phyloP scores from a whole-genome alignment of 2,888 invertebrate species.

The Dione juno region DNA sequence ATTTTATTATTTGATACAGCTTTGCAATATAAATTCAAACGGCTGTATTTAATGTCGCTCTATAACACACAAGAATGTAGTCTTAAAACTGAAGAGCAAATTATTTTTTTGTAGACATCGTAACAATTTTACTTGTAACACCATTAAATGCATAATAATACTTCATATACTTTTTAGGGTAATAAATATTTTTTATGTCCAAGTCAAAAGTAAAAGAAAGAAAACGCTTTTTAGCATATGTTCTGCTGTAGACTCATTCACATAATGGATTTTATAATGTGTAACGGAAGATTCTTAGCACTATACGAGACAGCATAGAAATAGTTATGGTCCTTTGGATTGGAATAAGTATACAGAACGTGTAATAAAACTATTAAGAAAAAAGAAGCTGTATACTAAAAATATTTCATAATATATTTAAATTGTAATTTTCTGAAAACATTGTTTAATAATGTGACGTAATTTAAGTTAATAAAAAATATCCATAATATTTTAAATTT shows the following conservation, averaged over 20 bases:
- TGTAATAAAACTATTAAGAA: too few species aligned
- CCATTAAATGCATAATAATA: slow-evolving; percentile 74
- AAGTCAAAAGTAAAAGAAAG: too few species aligned
- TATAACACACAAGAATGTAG: slow-evolving; percentile 52
- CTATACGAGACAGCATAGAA: background rate
- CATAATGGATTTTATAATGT: background rate
- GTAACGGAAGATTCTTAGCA: background rate
- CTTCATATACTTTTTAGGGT: slow-evolving; percentile 59
- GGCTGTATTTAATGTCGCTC: slow-evolving; percentile 56
- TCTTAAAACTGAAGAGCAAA: slow-evolving; percentile 68
- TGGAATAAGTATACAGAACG: too few species aligned
- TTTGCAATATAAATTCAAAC: slow-evolving; percentile 73
- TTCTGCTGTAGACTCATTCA: background rate
- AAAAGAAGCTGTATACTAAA: too few species aligned
- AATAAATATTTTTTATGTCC: background rate
- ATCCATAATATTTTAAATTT: too few species aligned
- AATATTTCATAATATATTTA: too few species aligned
- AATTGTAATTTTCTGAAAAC: too few species aligned
- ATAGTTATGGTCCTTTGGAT: too few species aligned
- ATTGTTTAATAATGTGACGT: too few species aligned
- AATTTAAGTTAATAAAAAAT: too few species aligned
- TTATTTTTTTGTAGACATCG: slow-evolving; percentile 72
- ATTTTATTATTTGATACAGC: slow-evolving; percentile 67
- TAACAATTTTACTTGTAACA: slow-evolving; percentile 71
- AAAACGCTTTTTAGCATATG: background rate